phyloP scores from a whole-genome alignment of 2,888 invertebrate species.

The Beris chalybata region DNA sequence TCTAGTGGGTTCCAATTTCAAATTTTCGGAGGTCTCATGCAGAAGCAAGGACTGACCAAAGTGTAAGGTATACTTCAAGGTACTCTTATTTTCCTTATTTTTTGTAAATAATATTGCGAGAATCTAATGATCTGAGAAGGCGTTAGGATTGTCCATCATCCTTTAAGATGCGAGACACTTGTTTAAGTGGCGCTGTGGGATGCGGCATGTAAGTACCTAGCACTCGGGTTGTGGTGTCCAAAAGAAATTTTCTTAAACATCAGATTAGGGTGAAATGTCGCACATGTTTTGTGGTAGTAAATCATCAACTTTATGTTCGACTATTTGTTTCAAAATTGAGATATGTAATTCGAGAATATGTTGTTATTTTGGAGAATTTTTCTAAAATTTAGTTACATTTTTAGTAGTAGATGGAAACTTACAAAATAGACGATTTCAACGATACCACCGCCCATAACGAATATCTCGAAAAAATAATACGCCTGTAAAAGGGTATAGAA shows the following conservation, averaged over 20 bases:
- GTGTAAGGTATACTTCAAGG: constrained; percentile 18
- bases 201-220: constrained; percentile 2
- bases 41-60: constrained; percentile 21
- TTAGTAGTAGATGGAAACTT: too few relatives aligned
- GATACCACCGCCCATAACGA: too few relatives aligned
- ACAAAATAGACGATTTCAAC: too few relatives aligned
- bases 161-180: constrained; percentile 35
- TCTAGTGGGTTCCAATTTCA: constrained; percentile 19
- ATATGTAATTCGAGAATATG: constrained; percentile 13
- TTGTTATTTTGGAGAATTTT: too few relatives aligned
- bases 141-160: too few relatives aligned
- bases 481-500: too few relatives aligned
- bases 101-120: too few relatives aligned
- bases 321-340: constrained; percentile 12
- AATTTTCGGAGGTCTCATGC: constrained; percentile 21
- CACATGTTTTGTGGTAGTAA: constrained; percentile 13
- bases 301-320: constrained; percentile 18
- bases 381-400: too few relatives aligned
- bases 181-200: constrained; percentile 37
- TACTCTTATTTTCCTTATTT: neutral
- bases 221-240: constrained; percentile 7
- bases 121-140: too few relatives aligned
- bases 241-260: neutral
- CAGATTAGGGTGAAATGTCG: neutral
- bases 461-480: too few relatives aligned